phyloP scores from a whole-genome alignment of 1,140 invertebrate species.

The Camponotus pennsylvanicus region DNA sequence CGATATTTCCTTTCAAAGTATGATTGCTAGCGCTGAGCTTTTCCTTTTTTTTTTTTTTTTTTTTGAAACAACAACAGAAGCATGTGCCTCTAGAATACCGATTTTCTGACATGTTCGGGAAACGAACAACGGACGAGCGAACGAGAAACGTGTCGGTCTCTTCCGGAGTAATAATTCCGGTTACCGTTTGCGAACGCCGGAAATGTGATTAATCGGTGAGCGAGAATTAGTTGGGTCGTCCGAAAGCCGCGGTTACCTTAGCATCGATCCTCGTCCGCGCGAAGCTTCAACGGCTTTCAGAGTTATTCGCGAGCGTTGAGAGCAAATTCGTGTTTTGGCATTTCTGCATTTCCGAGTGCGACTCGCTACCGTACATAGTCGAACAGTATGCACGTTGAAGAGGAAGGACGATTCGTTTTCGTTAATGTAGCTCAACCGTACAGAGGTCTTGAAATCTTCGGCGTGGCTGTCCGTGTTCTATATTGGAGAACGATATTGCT shows the following conservation, averaged over 20 bases:
- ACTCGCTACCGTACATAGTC: slow-evolving; percentile 24
- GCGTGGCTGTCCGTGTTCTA: slow-evolving; percentile 1
- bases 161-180: slow-evolving; percentile 30
- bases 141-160: neutral
- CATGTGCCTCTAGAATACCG: neutral
- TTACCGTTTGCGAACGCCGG: neutral
- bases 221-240: slow-evolving; percentile 51
- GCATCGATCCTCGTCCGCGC: slow-evolving; percentile 58
- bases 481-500: slow-evolving; percentile 18
- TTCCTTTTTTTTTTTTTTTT: neutral
- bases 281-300: slow-evolving; percentile 61
- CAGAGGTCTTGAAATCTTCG: slow-evolving; percentile 35
- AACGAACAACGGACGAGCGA: neutral
- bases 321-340: slow-evolving; percentile 65
- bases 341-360: slow-evolving; percentile 53
- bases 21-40: neutral
- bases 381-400: slow-evolving; percentile 55
- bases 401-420: slow-evolving; percentile 56
- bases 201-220: slow-evolving; percentile 52
- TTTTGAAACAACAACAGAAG: neutral
- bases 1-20: slow-evolving; percentile 7
- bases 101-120: neutral
- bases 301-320: slow-evolving; percentile 62
- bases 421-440: slow-evolving; percentile 45
- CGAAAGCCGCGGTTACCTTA: slow-evolving; percentile 60